A percentile compares a stretch with the other conserved stretches of the same genome.
These are phyloP conservation scores for Holothuria glaberrima DNA, from an alignment of 35 echinoderm and acorn worm species.

Conservation along the genomic window DNA sequence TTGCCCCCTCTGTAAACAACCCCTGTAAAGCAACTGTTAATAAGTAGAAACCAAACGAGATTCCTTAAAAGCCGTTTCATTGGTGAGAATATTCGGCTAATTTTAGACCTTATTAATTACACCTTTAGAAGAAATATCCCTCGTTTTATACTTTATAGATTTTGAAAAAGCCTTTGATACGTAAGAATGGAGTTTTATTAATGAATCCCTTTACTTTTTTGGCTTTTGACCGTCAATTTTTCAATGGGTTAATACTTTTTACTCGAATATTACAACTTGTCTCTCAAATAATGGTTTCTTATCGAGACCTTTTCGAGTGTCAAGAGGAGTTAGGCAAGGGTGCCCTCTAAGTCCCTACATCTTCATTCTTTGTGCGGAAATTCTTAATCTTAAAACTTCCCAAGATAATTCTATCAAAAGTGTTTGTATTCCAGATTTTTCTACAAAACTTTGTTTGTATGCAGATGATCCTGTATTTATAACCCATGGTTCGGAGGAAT, in stretches of 20 bases:
- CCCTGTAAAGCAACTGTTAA: too few relatives aligned
- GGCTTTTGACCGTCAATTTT: background rate
- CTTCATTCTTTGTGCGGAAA: too few relatives aligned
- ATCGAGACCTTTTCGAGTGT: background rate
- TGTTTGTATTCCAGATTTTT: too few relatives aligned
- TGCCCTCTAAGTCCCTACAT: slow-evolving; percentile 11
- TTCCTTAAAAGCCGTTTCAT: slow-evolving; percentile 40
- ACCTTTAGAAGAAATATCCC: background rate
- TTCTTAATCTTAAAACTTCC: too few relatives aligned
- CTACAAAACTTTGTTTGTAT: too few relatives aligned
- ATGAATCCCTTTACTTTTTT: background rate
- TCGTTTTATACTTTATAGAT: slow-evolving; percentile 43
- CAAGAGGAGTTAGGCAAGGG: background rate
- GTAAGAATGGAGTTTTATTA: slow-evolving; percentile 29
- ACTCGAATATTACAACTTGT: background rate
- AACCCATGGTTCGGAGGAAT: too few relatives aligned
- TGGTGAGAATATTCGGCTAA: slow-evolving; percentile 33
- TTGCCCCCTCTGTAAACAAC: too few relatives aligned
- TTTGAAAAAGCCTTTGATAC: slow-evolving; percentile 57
- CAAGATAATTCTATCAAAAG: too few relatives aligned
- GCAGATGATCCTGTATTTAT: too few relatives aligned
- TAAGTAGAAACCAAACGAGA: background rate
- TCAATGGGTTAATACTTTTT: background rate
- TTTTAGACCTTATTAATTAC: slow-evolving; percentile 39
- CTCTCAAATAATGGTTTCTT: background rate